A percentile compares a stretch with the other conserved stretches of the same genome.
Evolutionary conservation across 2,113 vertebrate genomes (phyloP).

Genomic region (Diglossa brunneiventris): DNA sequence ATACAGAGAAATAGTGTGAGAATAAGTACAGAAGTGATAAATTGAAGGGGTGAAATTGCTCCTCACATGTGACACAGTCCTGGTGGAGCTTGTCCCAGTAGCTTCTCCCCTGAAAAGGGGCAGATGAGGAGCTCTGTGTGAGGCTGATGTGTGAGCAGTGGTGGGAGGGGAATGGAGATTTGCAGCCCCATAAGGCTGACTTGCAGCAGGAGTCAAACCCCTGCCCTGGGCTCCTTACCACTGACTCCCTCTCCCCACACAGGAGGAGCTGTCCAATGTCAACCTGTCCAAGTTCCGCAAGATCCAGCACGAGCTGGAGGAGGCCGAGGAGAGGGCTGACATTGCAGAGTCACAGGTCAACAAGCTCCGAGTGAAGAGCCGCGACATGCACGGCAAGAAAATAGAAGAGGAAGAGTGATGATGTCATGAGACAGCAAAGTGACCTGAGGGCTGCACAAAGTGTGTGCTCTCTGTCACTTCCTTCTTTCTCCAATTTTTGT

Average conservation of each 20-base stretch:
- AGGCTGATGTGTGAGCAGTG: background rate
- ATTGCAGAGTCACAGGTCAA: conserved; percentile 75
- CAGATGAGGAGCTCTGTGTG: too few species aligned
- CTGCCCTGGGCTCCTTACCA: background rate
- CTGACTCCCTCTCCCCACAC: background rate
- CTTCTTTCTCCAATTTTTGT: background rate
- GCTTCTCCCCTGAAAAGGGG: too few species aligned
- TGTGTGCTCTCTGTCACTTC: background rate
- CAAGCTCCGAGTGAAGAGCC: conserved; percentile 75
- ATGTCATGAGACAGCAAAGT: background rate
- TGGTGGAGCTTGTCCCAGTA: too few species aligned
- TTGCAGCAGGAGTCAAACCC: background rate
- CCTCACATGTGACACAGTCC: too few species aligned
- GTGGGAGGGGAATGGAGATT: background rate
- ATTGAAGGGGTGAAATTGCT: too few species aligned
- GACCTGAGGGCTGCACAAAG: background rate
- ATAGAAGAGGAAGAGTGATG: background rate
- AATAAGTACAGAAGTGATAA: too few species aligned
- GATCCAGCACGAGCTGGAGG: background rate
- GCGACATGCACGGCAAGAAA: conserved; percentile 19
- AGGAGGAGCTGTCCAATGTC: conserved; percentile 81
- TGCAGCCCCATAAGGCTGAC: background rate
- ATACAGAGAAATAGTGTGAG: too few species aligned
- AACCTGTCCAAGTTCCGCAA: conserved; percentile 58
- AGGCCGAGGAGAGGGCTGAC: conserved; percentile 55